phyloP scores from a whole-genome alignment of 2,888 invertebrate genomes.

The Mermis nigrescens region DNA sequence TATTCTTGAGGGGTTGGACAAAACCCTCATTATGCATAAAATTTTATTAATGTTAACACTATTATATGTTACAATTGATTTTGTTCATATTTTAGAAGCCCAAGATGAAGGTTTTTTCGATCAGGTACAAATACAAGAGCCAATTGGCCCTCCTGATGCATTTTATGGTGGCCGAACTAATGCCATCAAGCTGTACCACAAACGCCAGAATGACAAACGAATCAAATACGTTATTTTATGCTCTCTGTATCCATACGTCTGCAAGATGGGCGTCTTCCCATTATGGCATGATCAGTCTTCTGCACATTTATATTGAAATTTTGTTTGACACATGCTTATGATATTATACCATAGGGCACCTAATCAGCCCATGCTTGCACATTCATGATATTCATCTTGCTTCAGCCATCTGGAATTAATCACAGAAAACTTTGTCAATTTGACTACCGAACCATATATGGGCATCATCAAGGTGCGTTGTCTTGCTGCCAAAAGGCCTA shows the following conservation, averaged over 20 bases:
- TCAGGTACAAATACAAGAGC: not conserved
- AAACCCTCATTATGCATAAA: too few species aligned
- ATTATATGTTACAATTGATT: conserved; percentile 10
- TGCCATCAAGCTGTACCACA: conserved; percentile 19
- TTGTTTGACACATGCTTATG: too few species aligned
- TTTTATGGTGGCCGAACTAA: conserved; percentile 27
- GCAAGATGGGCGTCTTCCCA: conserved; percentile 19
- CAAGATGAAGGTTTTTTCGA: not conserved
- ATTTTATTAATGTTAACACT: too few species aligned
- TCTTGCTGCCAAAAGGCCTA: not conserved
- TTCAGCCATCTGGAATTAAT: conserved; percentile 20
- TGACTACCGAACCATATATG: conserved; percentile 4
- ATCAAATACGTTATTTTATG: conserved; percentile 20
- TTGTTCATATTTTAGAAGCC: conserved; percentile 9
- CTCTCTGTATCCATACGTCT: conserved; percentile 19
- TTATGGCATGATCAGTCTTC: too few species aligned
- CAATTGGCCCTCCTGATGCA: conserved; percentile 4
- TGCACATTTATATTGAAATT: too few species aligned
- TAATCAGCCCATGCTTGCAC: too few species aligned
- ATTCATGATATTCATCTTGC: too few species aligned
- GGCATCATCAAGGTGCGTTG: not conserved
- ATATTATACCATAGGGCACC: too few species aligned
- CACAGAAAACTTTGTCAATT: conserved; percentile 18
- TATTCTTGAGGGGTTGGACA: too few species aligned
- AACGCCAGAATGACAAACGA: conserved; percentile 13